phyloP scores from a whole-genome alignment of 2,113 vertebrate genomes.

The Labrus mixtus region DNA sequence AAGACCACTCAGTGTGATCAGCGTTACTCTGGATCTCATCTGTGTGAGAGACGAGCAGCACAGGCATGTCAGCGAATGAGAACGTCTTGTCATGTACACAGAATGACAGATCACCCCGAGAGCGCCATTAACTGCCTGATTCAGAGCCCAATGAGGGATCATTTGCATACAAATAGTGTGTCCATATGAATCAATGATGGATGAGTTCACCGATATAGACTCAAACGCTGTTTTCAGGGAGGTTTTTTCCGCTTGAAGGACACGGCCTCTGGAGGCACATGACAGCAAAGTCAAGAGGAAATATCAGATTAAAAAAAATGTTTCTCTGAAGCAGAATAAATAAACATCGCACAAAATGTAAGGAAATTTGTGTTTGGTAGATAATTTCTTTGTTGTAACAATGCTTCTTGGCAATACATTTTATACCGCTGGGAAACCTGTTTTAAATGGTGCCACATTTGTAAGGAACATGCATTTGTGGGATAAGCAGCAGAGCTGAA shows the following conservation, averaged over 20 bases:
- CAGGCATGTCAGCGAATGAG: constrained; percentile 11
- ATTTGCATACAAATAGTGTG: constrained; percentile 54
- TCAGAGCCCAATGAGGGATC: constrained; percentile 23
- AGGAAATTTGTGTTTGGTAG: too few relatives aligned
- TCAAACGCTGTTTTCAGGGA: neutral
- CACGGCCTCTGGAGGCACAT: neutral
- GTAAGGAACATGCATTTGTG: too few relatives aligned
- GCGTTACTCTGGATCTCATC: neutral
- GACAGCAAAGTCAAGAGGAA: neutral
- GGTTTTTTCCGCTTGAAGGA: constrained; percentile 21
- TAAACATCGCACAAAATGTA: too few relatives aligned
- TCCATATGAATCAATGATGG: constrained; percentile 42
- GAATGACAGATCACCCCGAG: constrained; percentile 26
- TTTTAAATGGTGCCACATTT: too few relatives aligned
- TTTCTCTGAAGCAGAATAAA: too few relatives aligned
- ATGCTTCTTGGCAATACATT: too few relatives aligned
- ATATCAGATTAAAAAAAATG: too few relatives aligned
- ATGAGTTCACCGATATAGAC: constrained; percentile 31
- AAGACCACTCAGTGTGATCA: constrained; percentile 13
- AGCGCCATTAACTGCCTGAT: constrained; percentile 36
- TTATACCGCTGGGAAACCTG: too few relatives aligned
- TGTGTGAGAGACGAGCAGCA: neutral
- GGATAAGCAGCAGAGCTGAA: too few relatives aligned
- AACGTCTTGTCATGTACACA: constrained; percentile 10
- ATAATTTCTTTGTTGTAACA: too few relatives aligned